These are phyloP conservation scores for Ochropacha duplaris DNA, from an alignment of 2,888 invertebrate genomes.

Conservation along the genomic window DNA sequence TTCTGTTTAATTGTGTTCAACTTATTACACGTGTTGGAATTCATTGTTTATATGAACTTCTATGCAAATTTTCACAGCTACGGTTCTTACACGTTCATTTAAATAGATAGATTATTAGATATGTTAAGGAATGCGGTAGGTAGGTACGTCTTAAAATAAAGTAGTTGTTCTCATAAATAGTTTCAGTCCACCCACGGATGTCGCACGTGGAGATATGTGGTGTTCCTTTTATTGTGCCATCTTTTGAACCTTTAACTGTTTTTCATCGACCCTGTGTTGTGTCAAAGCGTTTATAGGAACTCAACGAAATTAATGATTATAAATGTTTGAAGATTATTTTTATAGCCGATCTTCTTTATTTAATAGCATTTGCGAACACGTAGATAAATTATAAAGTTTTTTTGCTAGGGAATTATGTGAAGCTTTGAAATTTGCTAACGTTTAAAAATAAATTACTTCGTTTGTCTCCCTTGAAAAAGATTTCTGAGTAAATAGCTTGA, in stretches of 20 bases:
- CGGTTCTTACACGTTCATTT: conserved; percentile 18
- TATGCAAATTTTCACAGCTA: conserved; percentile 22
- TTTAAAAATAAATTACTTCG: not conserved
- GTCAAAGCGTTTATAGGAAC: not conserved
- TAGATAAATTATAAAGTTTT: not conserved
- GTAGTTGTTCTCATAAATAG: conserved; percentile 35
- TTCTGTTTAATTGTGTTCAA: no score
- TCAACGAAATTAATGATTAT: not conserved
- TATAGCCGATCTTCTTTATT: not conserved
- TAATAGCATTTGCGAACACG: not conserved
- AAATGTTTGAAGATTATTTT: not conserved
- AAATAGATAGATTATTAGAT: conserved; percentile 26
- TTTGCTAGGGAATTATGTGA: no score
- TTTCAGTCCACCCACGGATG: conserved; percentile 12
- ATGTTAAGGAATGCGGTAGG: conserved; percentile 36
- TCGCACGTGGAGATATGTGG: not conserved
- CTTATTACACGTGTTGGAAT: not conserved
- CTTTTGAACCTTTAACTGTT: not conserved
- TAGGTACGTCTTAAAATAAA: conserved; percentile 24
- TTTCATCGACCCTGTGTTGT: not conserved
- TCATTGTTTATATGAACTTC: not conserved
- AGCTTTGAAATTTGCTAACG: not conserved
- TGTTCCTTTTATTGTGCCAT: not conserved
- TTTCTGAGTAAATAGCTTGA: no score
- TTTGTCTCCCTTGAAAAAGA: no score